Conservation (phyloP, 2,113 vertebrate genomes). For the Pangasianodon hypophthalmus region DNA sequence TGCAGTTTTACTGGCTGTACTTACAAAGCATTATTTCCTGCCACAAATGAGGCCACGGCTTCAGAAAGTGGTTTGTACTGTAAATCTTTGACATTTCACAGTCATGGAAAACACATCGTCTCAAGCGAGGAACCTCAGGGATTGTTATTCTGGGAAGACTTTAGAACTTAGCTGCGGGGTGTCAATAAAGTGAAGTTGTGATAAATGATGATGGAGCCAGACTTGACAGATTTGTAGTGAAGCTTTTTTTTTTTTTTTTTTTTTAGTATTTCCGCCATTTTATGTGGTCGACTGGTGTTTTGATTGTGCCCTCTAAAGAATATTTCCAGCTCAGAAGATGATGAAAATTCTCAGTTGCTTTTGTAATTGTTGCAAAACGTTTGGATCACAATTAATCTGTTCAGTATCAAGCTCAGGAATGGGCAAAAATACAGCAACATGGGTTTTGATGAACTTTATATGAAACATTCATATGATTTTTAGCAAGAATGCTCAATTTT, state of each 20-base stretch:
- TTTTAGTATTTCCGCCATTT: neutral
- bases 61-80: constrained; percentile 48
- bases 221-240: constrained; percentile 15
- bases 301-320: neutral
- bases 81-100: constrained; percentile 47
- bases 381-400: neutral
- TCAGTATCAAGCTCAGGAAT: neutral
- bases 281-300: neutral
- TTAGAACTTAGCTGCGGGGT: neutral
- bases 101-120: constrained; percentile 26
- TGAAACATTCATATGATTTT: neutral
- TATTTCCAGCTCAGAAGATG: neutral
- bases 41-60: constrained; percentile 50
- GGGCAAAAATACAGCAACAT: neutral
- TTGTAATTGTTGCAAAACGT: neutral
- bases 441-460: neutral
- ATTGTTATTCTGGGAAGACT: constrained; percentile 43
- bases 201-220: constrained; percentile 2
- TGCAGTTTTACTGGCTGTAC: constrained; percentile 41
- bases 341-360: neutral
- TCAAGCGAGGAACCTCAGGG: constrained; percentile 44
- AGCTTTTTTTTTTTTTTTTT: neutral
- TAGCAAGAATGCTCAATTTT: no score
- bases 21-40: constrained; percentile 50
- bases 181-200: constrained; percentile 21